phyloP scores from a whole-genome alignment of 2,797 vertebrate genomes.

The Paguma larvata region DNA sequence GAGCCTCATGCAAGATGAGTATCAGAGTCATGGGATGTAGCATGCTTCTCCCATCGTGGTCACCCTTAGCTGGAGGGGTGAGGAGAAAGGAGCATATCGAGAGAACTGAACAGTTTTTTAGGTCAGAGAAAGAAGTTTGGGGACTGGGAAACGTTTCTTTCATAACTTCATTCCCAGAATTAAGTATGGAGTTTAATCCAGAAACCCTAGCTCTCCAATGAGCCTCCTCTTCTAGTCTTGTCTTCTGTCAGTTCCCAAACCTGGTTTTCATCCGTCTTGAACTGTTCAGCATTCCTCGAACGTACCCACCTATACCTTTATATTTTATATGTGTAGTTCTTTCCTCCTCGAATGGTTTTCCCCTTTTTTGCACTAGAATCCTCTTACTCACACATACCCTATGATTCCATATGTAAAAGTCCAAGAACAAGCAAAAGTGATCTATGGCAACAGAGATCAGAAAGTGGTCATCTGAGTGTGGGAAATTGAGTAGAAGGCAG shows the following conservation, averaged over 20 bases:
- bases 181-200: background rate
- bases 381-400: background rate
- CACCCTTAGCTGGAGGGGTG: background rate
- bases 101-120: background rate
- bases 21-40: background rate
- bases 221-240: background rate
- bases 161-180: slow-evolving; percentile 4
- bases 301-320: background rate
- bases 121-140: background rate
- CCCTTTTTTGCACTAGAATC: background rate
- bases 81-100: background rate
- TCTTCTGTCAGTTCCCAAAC: background rate
- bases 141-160: slow-evolving; percentile 19
- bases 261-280: background rate
- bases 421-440: background rate
- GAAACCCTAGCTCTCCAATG: background rate
- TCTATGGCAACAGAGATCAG: slow-evolving; percentile 26
- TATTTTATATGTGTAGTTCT: background rate
- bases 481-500: background rate
- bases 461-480: background rate
- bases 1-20: background rate
- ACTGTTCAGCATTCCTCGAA: background rate
- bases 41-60: background rate
- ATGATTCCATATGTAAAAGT: slow-evolving; percentile 46
- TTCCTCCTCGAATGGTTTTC: background rate